phyloP scores from a whole-genome alignment of 1,140 invertebrate species.

The Chironomus striatipennis region DNA sequence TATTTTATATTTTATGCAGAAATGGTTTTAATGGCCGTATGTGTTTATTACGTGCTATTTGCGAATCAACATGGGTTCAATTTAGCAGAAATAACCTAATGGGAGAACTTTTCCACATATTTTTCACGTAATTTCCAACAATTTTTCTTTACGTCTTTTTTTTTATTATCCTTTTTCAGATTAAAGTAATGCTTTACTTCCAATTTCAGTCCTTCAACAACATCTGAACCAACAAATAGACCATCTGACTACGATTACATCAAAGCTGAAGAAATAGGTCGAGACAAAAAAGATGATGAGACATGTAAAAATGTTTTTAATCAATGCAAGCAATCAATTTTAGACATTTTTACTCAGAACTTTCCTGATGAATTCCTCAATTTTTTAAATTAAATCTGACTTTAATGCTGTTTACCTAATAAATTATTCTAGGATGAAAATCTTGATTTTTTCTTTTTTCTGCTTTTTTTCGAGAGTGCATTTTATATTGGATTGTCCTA shows the following conservation, averaged over 20 bases:
- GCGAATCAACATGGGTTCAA: not conserved
- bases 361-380: not conserved
- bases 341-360: not conserved
- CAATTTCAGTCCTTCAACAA: constrained; percentile 10
- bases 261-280: not conserved
- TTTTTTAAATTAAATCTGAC: too few species aligned
- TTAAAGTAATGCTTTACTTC: not conserved
- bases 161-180: not conserved
- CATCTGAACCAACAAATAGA: not conserved
- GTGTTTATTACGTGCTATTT: constrained; percentile 9
- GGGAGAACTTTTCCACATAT: not conserved
- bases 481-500: too few species aligned
- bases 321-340: not conserved
- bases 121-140: not conserved
- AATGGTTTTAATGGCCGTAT: not conserved
- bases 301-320: not conserved
- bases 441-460: too few species aligned
- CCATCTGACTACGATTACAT: constrained; percentile 6
- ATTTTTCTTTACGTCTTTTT: not conserved
- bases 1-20: not conserved
- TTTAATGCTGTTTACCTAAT: too few species aligned
- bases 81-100: not conserved
- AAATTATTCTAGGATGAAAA: too few species aligned
- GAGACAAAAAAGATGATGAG: not conserved
- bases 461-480: too few species aligned